Base-by-base conservation (phyloP, 2,797 vertebrate species). In the Choloepus didactylus region DNA sequence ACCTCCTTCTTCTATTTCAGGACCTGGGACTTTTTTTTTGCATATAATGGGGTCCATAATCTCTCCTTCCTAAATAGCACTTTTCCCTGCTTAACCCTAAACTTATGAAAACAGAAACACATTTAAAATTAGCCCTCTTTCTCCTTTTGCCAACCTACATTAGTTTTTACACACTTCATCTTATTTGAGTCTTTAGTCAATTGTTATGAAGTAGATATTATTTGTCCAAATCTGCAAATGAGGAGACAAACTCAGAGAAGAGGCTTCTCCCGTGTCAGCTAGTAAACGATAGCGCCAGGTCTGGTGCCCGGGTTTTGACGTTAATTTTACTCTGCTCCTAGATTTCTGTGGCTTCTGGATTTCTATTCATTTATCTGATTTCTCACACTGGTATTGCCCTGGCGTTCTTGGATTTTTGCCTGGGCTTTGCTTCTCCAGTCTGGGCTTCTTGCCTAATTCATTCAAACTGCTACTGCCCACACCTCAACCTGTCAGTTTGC, bases 401-500 rank as follows among this genome's bases (percentile, higher is more conserved):
- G 66, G 11, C 62, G n/a, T 84, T 90, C 90, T 92, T 96, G 95
- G 82, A 93, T 51, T 85, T 87, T 87, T 91, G 89, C 91, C 86
- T 85, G 60, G 64, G 31, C 27, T 95, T 81, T 81, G 51, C 70
- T 88, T 94, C 51, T 89, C 70, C n/a, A 35, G 62, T 91, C 79
- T 94, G 95, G 91, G 95, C 91, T 91, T 94, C 72, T 76, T 97
- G 95, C 80, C 95, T 94, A 38, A 46, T 66, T 89, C 66, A 56
- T 95, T 91, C 88, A 87, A 81, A 82, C 38, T 67, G 54, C 83
- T 80, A 16, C n/a, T 90, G 81, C 85, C 95, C 56, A 97, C 90
- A 64, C 93, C 72, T 81, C 75, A 67, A 70, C 16, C 73, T 95
- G 88, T 87, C 92, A 89, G 35, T 83, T 66, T 88, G 88, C 93